Evolutionary conservation across 2,888 invertebrate genomes (phyloP), one percentile per base, ranked within the genome.

Genomic region (Ernsta delagoae): DNA sequence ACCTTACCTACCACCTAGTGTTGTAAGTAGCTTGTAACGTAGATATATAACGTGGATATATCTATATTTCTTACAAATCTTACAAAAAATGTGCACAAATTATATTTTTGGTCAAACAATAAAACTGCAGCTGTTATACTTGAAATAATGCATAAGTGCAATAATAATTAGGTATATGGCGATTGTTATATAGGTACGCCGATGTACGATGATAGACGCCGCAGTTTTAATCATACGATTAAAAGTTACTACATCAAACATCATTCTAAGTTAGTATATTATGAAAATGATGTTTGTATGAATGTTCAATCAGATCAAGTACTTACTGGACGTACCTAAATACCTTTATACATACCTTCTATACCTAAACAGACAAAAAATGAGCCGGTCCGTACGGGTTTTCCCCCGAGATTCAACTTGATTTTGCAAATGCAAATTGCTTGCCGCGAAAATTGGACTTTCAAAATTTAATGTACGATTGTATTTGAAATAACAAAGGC

Each of bases 381-480:
- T 54, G 34, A 34, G 60, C 61, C 67, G 45, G 59, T 36, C 43
- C 53, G 45, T 45, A 61, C 45, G 16, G 36, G 53, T 77, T 76
- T 74, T 62, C 68, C 68, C 57, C 12, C 4, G 68, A 39, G 68
- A 68, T 62, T 57, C 57, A 57, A 68, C 57, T 39, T 68, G 57
- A 73, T 77, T 78, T 70, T 73, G 71, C 67, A 75, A 76, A 79
- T 77, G 76, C 73, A 74, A 79, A 78, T 77, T 77, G 73, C 67
- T 70, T 65, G 66, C 74, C 68, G 68, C 63, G 72, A 72, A 72
- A 74, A 75, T 75, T 74, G 74, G 70, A 75, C 63, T 64, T 70
- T 66, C 64, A 60, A 73, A 67, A 67, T 72, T 70, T 74, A 75
- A 67, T 73, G 69, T 48, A 70, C 65, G 70, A 75, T 75, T 75